Base-by-base conservation (phyloP, 2,113 vertebrate species). In the Capreolus pygargus region DNA sequence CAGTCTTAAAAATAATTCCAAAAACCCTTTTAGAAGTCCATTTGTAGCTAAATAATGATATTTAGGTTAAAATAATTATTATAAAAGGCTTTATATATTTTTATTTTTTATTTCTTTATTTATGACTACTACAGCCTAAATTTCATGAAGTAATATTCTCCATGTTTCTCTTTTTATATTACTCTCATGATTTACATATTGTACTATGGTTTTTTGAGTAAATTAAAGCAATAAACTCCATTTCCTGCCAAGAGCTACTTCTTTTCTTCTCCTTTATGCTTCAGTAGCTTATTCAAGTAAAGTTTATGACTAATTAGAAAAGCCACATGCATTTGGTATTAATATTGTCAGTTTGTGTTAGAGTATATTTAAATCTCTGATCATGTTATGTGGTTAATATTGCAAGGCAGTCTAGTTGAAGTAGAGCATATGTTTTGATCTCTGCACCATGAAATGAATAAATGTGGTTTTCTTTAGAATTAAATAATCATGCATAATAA, bases 201-300 rank as follows among this genome's bases (percentile, higher is more conserved):
- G 6, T 11, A 92, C 58, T 91, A 9, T 1, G 3, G 2, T 60
- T 94, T 96, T 96, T 90, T 90, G 8, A 95, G 76, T 64, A 95
- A 95, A 95, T 95, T 76, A 89, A 97, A 97, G 5, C 57, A 95
- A 88, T 91, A 96, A 97, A 88, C 39, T 94, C 54, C 45, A 60
- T 91, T 91, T 97, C 5, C n/a, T 86, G 47, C 33, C 39, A 96
- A 88, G n/a, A 95, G 61, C 25, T 47, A 84, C 3, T 70, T 97
- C 14, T 25, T 94, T 93, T 95, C 79, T 89, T 89, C n/a, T 89
- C 82, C 14, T 94, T 17, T 85, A 92, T 90, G 86, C 28, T 76
- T 86, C 70, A 60, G 33, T 89, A 70, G 54, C 55, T 86, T 93
- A 83, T 91, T 88, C 58, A 86, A 86, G n/a, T 86, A 43, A 93